phyloP scores from a whole-genome alignment of 23 tunicate species.

The Clavelina lepadiformis region DNA sequence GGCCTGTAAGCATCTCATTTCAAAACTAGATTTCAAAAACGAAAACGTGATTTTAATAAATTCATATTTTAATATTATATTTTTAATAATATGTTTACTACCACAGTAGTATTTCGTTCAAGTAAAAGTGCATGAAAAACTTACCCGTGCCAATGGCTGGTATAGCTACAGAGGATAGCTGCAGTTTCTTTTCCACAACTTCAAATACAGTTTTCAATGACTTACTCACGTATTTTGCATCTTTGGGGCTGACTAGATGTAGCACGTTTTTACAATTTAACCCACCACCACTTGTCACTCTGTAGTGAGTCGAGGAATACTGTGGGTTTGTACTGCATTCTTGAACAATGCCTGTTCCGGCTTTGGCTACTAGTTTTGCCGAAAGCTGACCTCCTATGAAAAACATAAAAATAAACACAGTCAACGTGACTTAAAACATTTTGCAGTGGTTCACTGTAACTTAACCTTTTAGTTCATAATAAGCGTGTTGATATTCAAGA shows the following conservation, averaged over 20 bases:
- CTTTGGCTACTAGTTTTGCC: conserved; percentile 6
- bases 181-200: conserved; percentile 10
- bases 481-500: too few species aligned
- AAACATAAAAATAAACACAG: background rate
- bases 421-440: too few species aligned
- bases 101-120: too few species aligned
- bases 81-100: too few species aligned
- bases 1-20: too few species aligned
- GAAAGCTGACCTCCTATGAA: background rate
- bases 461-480: too few species aligned
- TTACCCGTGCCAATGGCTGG: conserved; percentile 69
- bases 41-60: too few species aligned
- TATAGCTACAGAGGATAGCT: conserved; percentile 22
- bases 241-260: conserved; percentile 9
- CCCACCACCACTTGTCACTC: conserved; percentile 32
- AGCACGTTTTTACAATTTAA: conserved; percentile 25
- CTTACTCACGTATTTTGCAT: conserved; percentile 1
- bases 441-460: too few species aligned
- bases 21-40: too few species aligned
- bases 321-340: conserved; percentile 12
- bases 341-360: conserved; percentile 18
- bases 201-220: conserved; percentile 8
- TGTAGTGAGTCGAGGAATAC: conserved; percentile 1
- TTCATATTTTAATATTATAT: too few species aligned
- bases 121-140: background rate